Conservation (phyloP, 2,113 vertebrate genomes). For the Tyrannus savana region DNA sequence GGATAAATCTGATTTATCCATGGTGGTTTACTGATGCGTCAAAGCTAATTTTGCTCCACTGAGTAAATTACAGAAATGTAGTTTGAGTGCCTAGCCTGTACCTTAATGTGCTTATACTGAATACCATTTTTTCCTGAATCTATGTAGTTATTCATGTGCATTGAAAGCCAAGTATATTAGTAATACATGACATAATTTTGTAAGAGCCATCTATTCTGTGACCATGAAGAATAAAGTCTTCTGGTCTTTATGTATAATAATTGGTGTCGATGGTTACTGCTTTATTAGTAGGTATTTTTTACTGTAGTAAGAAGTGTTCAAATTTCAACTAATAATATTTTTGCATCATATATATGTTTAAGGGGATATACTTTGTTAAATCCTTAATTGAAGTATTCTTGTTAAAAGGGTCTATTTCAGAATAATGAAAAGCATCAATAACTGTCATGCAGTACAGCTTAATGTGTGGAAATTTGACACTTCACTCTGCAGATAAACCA, state of each 20-base stretch:
- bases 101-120: background rate
- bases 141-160: background rate
- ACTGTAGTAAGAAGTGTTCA: background rate
- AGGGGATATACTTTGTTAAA: background rate
- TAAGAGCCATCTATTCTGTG: background rate
- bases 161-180: background rate
- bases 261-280: background rate
- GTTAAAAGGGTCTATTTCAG: background rate
- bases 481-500: background rate
- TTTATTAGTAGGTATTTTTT: background rate
- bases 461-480: background rate
- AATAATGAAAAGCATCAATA: background rate
- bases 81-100: background rate
- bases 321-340: background rate
- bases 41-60: background rate
- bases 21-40: background rate
- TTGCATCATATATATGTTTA: background rate
- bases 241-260: background rate
- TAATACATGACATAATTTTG: background rate
- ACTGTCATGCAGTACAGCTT: background rate
- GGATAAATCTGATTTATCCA: background rate
- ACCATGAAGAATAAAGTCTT: background rate
- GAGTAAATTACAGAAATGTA: background rate
- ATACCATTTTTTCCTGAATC: background rate
- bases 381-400: background rate